A percentile compares a stretch with the other conserved stretches of the same genome.
Evolutionary conservation across 2,888 invertebrate genomes (phyloP).

Genomic region (Allygus modestus): DNA sequence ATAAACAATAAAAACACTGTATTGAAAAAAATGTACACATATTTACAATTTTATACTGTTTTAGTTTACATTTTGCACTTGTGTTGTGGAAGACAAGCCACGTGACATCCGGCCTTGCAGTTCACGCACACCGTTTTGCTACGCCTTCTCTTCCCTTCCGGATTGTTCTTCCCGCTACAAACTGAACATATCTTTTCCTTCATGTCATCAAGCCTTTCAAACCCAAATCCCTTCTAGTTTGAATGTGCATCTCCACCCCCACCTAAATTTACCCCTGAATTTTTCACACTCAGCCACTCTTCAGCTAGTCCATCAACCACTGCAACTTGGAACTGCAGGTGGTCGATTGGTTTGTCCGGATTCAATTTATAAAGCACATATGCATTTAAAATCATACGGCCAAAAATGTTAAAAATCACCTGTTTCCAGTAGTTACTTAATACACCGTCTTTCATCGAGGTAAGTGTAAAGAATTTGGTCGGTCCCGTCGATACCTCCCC

Average conservation of each 20-base stretch:
- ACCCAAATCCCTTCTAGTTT: conserved; percentile 12
- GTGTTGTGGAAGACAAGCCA: background rate
- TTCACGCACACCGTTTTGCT: background rate
- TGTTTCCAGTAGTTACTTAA: conserved; percentile 60
- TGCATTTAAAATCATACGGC: conserved; percentile 49
- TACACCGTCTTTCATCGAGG: conserved; percentile 52
- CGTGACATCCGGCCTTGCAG: background rate
- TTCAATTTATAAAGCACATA: conserved; percentile 46
- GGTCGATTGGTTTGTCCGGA: conserved; percentile 1
- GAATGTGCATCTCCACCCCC: background rate
- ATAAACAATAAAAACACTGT: too few relatives aligned
- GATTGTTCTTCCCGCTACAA: conserved; percentile 24
- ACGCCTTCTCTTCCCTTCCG: conserved; percentile 34
- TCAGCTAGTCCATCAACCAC: conserved; percentile 25
- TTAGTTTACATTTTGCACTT: background rate
- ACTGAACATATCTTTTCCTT: conserved; percentile 14
- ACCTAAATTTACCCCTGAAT: background rate
- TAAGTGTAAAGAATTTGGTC: conserved; percentile 52
- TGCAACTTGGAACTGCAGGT: conserved; percentile 11
- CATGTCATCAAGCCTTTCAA: background rate
- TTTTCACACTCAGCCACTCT: conserved; percentile 3
- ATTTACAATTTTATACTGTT: too few relatives aligned
- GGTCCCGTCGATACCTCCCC: conserved; percentile 57
- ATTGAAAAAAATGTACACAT: too few relatives aligned
- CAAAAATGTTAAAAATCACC: conserved; percentile 50